Percentiles rank a stretch among this genome's conserved stretches.
phyloP scores from a whole-genome alignment of 37 sponge, comb jelly and placozoan species.

The Eunapius fragilis region DNA sequence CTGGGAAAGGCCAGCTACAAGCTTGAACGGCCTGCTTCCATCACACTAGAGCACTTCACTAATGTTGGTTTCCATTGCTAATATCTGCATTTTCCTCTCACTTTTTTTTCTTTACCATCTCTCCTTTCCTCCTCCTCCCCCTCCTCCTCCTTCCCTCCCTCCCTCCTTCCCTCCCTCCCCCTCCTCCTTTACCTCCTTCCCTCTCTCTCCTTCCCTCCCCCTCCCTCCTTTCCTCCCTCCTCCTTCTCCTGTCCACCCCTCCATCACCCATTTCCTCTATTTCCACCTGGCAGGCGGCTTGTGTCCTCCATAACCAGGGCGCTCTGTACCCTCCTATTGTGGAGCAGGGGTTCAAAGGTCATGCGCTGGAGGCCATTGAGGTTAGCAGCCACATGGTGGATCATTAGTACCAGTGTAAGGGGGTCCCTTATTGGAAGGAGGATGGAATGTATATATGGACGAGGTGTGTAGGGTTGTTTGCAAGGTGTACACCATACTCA shows the following conservation, averaged over 20 bases:
- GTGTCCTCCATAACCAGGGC: conserved; percentile 29
- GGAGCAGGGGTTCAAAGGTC: conserved; percentile 35
- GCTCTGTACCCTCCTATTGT: conserved; percentile 49
- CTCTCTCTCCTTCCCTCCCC: too few species aligned
- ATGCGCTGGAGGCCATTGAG: conserved; percentile 64
- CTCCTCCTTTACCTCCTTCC: background rate
- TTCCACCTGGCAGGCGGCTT: conserved; percentile 18
- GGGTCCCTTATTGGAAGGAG: background rate
- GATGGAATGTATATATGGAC: too few species aligned
- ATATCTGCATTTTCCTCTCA: too few species aligned
- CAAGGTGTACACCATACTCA: too few species aligned
- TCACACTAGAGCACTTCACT: conserved; percentile 25
- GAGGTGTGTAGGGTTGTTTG: too few species aligned
- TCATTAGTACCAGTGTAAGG: too few species aligned
- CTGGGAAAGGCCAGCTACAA: conserved; percentile 53
- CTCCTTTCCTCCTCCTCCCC: too few species aligned
- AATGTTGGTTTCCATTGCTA: conserved; percentile 16
- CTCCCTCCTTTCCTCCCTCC: too few species aligned
- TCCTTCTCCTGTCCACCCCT: too few species aligned
- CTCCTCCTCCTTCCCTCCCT: too few species aligned
- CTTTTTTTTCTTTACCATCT: too few species aligned
- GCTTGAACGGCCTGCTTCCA: background rate
- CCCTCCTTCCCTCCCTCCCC: too few species aligned
- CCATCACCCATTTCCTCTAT: background rate
- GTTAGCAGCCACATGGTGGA: conserved; percentile 1